phyloP scores from a whole-genome alignment of 2,797 vertebrate species.

The Girardinus metallicus region DNA sequence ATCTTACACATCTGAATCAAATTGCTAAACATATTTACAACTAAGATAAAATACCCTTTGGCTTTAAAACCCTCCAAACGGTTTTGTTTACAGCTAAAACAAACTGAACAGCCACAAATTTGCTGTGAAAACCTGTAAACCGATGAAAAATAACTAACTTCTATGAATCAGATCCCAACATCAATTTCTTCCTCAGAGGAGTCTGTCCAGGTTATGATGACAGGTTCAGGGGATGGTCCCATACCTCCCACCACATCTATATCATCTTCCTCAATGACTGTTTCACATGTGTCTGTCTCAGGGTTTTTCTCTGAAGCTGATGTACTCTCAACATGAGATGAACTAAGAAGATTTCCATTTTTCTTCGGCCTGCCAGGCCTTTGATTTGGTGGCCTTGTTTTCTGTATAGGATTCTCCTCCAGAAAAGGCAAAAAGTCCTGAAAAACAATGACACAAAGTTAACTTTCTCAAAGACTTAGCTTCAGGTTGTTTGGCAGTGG shows the following conservation, averaged over 20 bases:
- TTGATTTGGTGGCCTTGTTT: rapidly evolving
- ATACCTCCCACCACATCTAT: constrained; percentile 55
- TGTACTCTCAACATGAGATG: background rate
- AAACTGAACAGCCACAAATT: constrained; percentile 25
- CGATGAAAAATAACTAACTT: background rate
- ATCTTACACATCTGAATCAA: too few species aligned
- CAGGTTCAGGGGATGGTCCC: constrained; percentile 30
- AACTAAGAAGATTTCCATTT: background rate
- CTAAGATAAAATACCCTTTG: constrained; percentile 29
- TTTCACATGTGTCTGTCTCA: constrained; percentile 11
- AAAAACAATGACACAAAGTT: constrained; percentile 1
- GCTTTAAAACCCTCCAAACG: constrained; percentile 9
- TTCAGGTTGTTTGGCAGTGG: background rate
- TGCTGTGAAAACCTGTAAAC: background rate
- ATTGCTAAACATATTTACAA: constrained; percentile 15
- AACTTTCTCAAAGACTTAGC: background rate
- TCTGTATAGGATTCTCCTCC: background rate
- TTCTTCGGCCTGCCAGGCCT: background rate
- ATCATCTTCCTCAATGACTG: constrained; percentile 37
- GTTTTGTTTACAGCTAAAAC: constrained; percentile 32
- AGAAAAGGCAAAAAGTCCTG: constrained; percentile 21
- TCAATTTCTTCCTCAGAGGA: constrained; percentile 54
- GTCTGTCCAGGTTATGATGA: constrained; percentile 46
- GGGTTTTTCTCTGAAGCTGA: background rate
- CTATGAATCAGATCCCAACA: constrained; percentile 13